Evolutionary conservation across 92 coral and sea anemone species (phyloP), one percentile per base, ranked within the genome.

Genomic region (Palythoa grandis): DNA sequence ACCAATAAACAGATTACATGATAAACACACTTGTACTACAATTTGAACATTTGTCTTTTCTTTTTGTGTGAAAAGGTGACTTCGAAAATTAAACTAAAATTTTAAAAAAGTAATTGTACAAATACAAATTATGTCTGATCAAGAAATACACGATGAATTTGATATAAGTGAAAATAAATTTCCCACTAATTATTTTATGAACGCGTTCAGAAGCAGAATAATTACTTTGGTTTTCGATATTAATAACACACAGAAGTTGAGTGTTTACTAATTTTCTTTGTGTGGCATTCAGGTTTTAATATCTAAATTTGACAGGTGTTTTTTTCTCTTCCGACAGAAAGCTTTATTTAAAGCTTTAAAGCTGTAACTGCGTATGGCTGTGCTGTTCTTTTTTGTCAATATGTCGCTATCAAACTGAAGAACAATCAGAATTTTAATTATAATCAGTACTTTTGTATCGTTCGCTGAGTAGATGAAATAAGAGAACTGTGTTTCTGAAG

Each of bases 81-180:
- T 23, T 22, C 52, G 8, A 12, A 52, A 75, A 23, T 52, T 10
- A 76, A 76, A 20, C 23, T 76, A 52, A 19, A 76, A 25, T 15
- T 13, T 11, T 50, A 8, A 50, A 47, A 74, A 52, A 37, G 38
- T 54, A 77, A 25, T 77, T 77, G 40, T 53, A 2, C 48, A 19
- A 38, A 40, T 19, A 56, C 11, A 52, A 8, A 53, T 16, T 77
- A 19, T 72, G 22, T 72, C 47, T 15, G 66, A 22, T 16, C 4
- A n/a, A 29, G 10, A 17, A 60, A 58, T 35, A 77, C 53, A 19
- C 52, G 5, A 58, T 17, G 2, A 13, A 16, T 58, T 58, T 58
- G 7, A 35, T 8, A 7, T 38, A 35, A 17, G 54, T 61, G 70
- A 78, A 78, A 17, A 70, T 39, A 78, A 78, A 78, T 71, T 78